Percentiles rank a stretch among this genome's conserved stretches.
phyloP scores from a whole-genome alignment of 2,888 invertebrate species.

The Torymus texanus region DNA sequence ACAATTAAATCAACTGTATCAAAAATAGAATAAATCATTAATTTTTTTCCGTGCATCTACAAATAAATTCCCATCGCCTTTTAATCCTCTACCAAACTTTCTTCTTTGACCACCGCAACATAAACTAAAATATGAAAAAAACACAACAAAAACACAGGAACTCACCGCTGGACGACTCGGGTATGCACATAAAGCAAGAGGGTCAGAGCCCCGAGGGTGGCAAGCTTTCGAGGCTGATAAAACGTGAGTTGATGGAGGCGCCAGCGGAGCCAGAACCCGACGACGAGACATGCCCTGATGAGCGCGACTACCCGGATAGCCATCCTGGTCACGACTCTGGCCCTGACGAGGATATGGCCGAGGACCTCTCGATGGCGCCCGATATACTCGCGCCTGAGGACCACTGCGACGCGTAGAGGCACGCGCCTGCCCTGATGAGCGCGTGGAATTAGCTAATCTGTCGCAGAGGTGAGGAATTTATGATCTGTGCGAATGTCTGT shows the following conservation, averaged over 20 bases:
- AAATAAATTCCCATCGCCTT: too few species aligned
- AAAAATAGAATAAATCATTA: too few species aligned
- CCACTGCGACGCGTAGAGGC: constrained; percentile 73
- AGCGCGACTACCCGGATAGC: constrained; percentile 69
- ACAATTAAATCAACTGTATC: too few species aligned
- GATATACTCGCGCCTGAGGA: constrained; percentile 71
- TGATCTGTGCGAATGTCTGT: neutral
- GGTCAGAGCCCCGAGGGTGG: constrained; percentile 72
- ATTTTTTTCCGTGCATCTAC: too few species aligned
- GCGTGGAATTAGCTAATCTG: neutral
- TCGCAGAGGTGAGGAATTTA: constrained; percentile 3
- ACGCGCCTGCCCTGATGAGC: neutral
- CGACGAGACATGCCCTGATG: constrained; percentile 69
- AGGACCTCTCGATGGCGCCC: constrained; percentile 73
- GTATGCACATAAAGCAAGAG: constrained; percentile 71
- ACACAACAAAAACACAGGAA: constrained; percentile 58
- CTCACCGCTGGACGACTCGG: constrained; percentile 74
- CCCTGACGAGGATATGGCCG: constrained; percentile 72
- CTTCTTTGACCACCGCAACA: neutral
- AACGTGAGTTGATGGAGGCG: constrained; percentile 71
- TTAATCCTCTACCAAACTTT: neutral
- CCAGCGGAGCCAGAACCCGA: constrained; percentile 67
- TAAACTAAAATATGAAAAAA: neutral
- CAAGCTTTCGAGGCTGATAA: constrained; percentile 74
- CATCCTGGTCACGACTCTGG: constrained; percentile 66